Evolutionary conservation across 2,797 vertebrate genomes (phyloP), one percentile per base, ranked within the genome.

Genomic region (Brachyrhaphis roseni): DNA sequence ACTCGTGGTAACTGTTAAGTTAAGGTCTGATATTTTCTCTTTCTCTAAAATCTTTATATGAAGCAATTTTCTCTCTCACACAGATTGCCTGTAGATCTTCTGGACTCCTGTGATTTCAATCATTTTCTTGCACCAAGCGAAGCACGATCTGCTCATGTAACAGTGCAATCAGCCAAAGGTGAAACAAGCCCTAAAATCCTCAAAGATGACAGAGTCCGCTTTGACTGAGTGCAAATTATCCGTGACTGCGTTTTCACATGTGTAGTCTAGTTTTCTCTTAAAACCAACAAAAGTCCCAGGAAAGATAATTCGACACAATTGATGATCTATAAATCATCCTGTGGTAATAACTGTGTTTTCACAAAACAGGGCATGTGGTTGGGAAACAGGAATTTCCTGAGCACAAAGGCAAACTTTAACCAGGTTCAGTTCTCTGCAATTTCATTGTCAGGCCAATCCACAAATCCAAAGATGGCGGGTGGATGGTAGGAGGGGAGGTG

Each of bases 291-390:
- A 71, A 85, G 86, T 86, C 74, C 83, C 78, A 89, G 81, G 82
- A 79, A 74, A 78, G 66, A 80, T 23, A 68, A 74, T 79, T 77
- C 71, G 71, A 84, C 76, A 72, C 47, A 83, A 55, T 53, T 78
- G 82, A 88, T 77, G 86, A 85, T 80, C 82, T 85, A 89, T 92
- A 91, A 91, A 94, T 93, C 90, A 87, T 51, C 34, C 53, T 59
- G 76, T 81, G 75, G 81, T 90, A 91, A 92, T 92, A 84, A 92
- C 91, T 78, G 88, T 90, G 84, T 89, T 89, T 91, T 90, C 78
- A 87, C 75, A 87, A 82, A 86, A 74, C 77, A 8, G 75, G 55
- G 68, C 76, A 36, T 84, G 80, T 75, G 84, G 83, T 88, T 84
- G 72, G 45, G 78, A 85, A 76, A 74, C 64, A 90, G 87, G 92